phyloP scores from a whole-genome alignment of 2,113 vertebrate genomes.

The Nerophis lumbriciformis region DNA sequence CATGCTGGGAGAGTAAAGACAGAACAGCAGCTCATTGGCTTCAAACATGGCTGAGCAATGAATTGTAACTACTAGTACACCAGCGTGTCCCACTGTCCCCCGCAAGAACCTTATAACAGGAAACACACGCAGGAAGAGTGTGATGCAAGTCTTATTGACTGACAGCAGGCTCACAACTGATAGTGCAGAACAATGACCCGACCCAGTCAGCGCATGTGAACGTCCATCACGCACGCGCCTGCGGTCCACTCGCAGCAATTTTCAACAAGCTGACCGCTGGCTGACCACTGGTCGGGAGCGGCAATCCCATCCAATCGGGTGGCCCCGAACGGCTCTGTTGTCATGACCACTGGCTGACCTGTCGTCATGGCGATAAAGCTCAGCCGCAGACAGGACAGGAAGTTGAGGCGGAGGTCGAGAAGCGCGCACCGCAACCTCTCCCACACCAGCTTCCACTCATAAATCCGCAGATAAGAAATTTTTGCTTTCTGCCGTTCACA shows the following conservation, averaged over 20 bases:
- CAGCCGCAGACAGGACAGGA: constrained; percentile 63
- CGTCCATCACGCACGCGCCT: constrained; percentile 24
- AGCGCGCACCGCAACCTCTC: constrained; percentile 28
- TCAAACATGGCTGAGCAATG: background rate
- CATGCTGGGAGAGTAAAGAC: constrained; percentile 60
- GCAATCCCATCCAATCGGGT: constrained; percentile 1
- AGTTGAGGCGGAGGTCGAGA: constrained; percentile 53
- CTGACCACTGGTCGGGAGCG: constrained; percentile 43
- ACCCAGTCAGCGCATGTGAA: constrained; percentile 36
- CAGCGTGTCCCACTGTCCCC: background rate
- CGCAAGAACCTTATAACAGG: constrained; percentile 35
- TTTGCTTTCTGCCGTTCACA: constrained; percentile 2
- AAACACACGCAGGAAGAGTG: constrained; percentile 52
- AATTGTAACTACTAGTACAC: too few species aligned
- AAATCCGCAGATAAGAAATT: constrained; percentile 33
- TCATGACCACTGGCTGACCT: constrained; percentile 56
- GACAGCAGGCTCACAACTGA: constrained; percentile 51
- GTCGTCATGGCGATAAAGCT: constrained; percentile 53
- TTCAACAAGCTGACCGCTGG: constrained; percentile 33
- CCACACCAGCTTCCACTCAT: constrained; percentile 36
- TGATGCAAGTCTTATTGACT: constrained; percentile 39
- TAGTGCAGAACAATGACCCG: constrained; percentile 65
- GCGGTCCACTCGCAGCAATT: background rate
- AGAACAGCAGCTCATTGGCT: constrained; percentile 46
- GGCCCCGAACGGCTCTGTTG: constrained; percentile 15